Base-by-base conservation (phyloP, 2,797 vertebrate species). In the Mus caroli region DNA sequence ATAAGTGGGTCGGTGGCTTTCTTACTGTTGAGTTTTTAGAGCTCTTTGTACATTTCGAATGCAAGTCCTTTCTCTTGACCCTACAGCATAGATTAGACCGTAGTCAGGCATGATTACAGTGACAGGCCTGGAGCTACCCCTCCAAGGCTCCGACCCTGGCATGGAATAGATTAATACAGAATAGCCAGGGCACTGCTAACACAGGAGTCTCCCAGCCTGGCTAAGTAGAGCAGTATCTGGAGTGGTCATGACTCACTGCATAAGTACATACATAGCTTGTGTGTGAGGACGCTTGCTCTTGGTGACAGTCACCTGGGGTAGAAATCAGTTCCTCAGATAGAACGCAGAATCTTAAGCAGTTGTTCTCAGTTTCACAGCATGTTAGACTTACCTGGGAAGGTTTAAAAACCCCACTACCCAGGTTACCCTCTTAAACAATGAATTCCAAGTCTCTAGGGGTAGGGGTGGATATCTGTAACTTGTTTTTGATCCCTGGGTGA, bases 261-360 rank as follows among this genome's bases (percentile, higher is more conserved):
- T n/a, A 20, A 71, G 17, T 1, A 83, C 0, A 83, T 60, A 84
- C 28, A 83, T 8, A 60, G 43, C 19, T 15, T 88, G 8, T 54
- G 13, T 56, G 54, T 24, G 50, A 67, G 60, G 28, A 80, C 71
- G 80, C 79, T 85, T 92, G 88, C 79, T 79, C 62, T 62, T 90
- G 64, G 19, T 31, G 62, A 94, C 56, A 76, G 19, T 84, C 31
- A 88, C 37, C 43, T 88, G n/a, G n/a, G 78, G 76, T 76, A 88
- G 90, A 75, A n/a, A n/a, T 62, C 28, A 10, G 12, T 60, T 95
- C 43, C 86, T 90, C 50, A 94, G 71, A 75, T 20, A 83, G 79
- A 40, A 76, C 69, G 79, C 3, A 10, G 40, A 84, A 62, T 76
- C 31, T 87, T 94, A 76, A 92, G 73, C 58, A 80, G 34, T 56